These are phyloP conservation scores for Trachelus troglodyta DNA, from an alignment of 2,888 invertebrate species.

Conservation along the genomic window DNA sequence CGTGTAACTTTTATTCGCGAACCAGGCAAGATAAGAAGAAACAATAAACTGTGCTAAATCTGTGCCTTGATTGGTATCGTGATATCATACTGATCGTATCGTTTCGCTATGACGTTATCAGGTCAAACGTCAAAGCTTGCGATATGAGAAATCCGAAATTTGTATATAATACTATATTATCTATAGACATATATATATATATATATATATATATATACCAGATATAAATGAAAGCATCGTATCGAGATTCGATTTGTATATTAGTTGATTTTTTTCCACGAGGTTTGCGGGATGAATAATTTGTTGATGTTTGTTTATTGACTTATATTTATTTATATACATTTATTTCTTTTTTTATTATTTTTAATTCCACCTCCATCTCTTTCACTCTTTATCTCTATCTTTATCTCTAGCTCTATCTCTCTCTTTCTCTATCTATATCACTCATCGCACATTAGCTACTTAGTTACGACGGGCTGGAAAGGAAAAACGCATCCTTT, in stretches of 20 bases:
- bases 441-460: slow-evolving; percentile 1
- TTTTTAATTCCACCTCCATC: slow-evolving; percentile 26
- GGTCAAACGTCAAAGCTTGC: neutral
- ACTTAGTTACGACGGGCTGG: slow-evolving; percentile 2
- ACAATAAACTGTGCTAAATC: neutral
- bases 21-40: neutral
- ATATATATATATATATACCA: slow-evolving; percentile 6
- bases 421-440: slow-evolving; percentile 20
- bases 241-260: neutral
- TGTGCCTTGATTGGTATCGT: neutral
- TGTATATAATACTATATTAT: neutral
- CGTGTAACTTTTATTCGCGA: neutral
- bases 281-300: neutral
- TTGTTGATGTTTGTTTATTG: neutral
- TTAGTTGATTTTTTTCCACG: neutral
- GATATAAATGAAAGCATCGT: slow-evolving; percentile 5
- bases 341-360: slow-evolving; percentile 19
- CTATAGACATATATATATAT: neutral
- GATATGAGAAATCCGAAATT: neutral
- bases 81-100: neutral
- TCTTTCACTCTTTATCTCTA: slow-evolving; percentile 33
- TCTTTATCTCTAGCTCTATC: slow-evolving; percentile 23
- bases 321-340: slow-evolving; percentile 8
- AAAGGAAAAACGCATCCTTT: slow-evolving; percentile 2
- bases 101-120: neutral